Evolutionary conservation across 2,888 invertebrate species (phyloP).

Genomic region (Catocala fraxini): DNA sequence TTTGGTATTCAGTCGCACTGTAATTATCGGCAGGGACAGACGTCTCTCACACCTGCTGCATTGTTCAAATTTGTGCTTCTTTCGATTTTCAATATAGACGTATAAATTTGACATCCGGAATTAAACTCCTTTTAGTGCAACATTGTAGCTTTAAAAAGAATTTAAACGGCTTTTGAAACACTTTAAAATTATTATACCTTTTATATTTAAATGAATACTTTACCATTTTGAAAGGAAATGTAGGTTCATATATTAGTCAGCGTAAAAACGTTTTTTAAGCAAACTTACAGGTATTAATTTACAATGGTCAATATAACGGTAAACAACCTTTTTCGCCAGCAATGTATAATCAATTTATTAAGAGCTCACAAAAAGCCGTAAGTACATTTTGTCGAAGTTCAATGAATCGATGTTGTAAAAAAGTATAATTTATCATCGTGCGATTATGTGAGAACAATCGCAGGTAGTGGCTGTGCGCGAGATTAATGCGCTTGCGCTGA

Average conservation of each 20-base stretch:
- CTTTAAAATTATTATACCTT: background rate
- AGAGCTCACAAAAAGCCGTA: constrained; percentile 34
- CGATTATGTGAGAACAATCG: constrained; percentile 51
- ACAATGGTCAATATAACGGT: constrained; percentile 41
- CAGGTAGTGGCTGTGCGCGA: constrained; percentile 28
- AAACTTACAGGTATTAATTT: constrained; percentile 24
- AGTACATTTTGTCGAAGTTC: constrained; percentile 35
- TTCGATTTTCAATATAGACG: constrained; percentile 25
- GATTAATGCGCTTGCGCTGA: constrained; percentile 41
- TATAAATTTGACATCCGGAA: constrained; percentile 15
- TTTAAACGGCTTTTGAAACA: constrained; percentile 2
- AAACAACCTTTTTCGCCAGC: constrained; percentile 18
- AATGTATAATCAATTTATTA: constrained; percentile 39
- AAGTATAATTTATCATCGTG: constrained; percentile 47
- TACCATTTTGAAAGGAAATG: no score
- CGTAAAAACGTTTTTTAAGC: constrained; percentile 21
- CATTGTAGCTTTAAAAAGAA: background rate
- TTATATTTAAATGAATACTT: no score
- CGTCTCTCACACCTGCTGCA: constrained; percentile 68
- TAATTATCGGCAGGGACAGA: constrained; percentile 61
- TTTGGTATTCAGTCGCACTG: constrained; percentile 53
- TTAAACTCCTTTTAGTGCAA: background rate
- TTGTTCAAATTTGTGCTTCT: constrained; percentile 44
- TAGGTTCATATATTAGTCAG: background rate
- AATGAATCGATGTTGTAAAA: constrained; percentile 47